Base-by-base conservation (phyloP, 2,113 vertebrate genomes). In the Tachysurus fulvidraco region DNA sequence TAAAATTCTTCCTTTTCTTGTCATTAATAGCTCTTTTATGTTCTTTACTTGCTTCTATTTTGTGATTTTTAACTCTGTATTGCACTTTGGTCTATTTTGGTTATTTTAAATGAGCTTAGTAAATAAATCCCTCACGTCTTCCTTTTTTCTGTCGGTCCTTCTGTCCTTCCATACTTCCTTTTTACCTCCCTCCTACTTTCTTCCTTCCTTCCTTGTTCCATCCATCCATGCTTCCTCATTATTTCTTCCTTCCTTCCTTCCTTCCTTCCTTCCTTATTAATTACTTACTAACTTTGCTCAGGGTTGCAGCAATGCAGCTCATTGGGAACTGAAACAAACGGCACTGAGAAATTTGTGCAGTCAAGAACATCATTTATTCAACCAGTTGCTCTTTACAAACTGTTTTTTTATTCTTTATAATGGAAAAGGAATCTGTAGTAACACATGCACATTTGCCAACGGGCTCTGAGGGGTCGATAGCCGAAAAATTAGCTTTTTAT, bases 281-380 rank as follows among this genome's bases (percentile, higher is more conserved):
- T 71, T 41, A 36, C 6, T 21, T 7, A 1, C 14, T 41, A 41
- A 4, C 64, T 16, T 4, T 36, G 36, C 36, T 36, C 36, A 36
- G 36, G 36, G 1, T 36, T 36, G 36, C 36, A 36, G 16, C 28
- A 69, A 30, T 16, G 25, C 28, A 71, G 30, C 8, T 44, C 21
- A 50, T 52, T n/a, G 44, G 7, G 13, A 11, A 57, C 11, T 5
- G 11, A 60, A 21, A 59, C 3, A 36, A 5, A 41, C 5, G 12
- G 90, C 80, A 88, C 80, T 90, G 90, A 83, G 13, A 17, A 79
- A 57, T 21, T 57, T 50, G 86, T 95, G 95, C 96, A 96, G 96
- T 95, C 95, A 96, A 96, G 95, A 96, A 96, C 95, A 95, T 95
- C 95, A 95, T 96, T 96, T 95, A 96, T 96, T 96, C 95, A 95